These are phyloP conservation scores for Rattus norvegicus DNA, from an alignment of 2,113 vertebrate species.

Conservation along the genomic window GRCr8 NC_086039.1:4722501-4723000, in stretches of 20 bases:
- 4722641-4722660: conserved; percentile 21
- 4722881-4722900: conserved; percentile 37
- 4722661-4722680: neutral
- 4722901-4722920: neutral
- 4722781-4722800: neutral
- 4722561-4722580: neutral
- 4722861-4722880: neutral
- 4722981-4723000: conserved; percentile 30
- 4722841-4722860: neutral
- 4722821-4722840: neutral
- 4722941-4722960: conserved; percentile 8
- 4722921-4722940: neutral
- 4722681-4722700: neutral
- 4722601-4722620: conserved; percentile 37
- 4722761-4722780: neutral
- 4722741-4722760: neutral
- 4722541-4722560: neutral
- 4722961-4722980: neutral
- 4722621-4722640: neutral
- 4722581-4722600: neutral
- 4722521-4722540: neutral
- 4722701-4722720: neutral
- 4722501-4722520: neutral
- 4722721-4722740: conserved; percentile 44
- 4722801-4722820: neutral